phyloP scores from a whole-genome alignment of 2,113 vertebrate genomes.

The Calypte anna region DNA sequence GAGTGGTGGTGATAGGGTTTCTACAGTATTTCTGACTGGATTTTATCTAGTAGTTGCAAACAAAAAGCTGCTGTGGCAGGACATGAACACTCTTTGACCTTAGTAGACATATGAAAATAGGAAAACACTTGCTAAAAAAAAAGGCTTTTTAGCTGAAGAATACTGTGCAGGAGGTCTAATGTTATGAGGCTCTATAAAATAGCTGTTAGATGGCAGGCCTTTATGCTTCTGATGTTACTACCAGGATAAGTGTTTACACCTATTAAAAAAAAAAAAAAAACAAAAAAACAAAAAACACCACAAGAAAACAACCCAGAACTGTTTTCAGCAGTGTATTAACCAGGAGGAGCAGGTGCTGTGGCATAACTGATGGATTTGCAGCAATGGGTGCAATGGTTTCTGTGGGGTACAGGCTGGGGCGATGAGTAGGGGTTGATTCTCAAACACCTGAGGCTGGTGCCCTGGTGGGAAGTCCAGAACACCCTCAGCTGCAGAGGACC shows the following conservation, averaged over 20 bases:
- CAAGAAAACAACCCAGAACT: background rate
- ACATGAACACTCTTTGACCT: background rate
- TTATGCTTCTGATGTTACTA: background rate
- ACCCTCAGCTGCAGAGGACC: background rate
- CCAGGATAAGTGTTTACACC: background rate
- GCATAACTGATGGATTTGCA: background rate
- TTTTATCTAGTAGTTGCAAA: background rate
- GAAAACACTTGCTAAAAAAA: background rate
- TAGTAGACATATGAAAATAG: too few relatives aligned
- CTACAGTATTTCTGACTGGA: background rate
- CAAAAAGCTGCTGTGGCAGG: background rate
- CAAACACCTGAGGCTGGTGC: background rate
- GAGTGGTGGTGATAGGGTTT: background rate
- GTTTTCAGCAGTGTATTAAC: background rate
- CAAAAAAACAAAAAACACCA: background rate
- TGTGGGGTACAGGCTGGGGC: background rate
- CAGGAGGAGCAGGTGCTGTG: background rate
- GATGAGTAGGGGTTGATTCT: background rate
- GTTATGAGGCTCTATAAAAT: background rate
- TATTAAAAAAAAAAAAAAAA: background rate
- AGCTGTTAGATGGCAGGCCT: background rate
- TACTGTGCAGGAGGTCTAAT: accelerated
- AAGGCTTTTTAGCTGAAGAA: background rate
- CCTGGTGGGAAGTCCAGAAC: background rate
- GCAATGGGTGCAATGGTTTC: background rate